Evolutionary conservation across 2,113 vertebrate species (phyloP), one percentile per base, ranked within the genome.

Genomic region (Clinocottus analis): DNA sequence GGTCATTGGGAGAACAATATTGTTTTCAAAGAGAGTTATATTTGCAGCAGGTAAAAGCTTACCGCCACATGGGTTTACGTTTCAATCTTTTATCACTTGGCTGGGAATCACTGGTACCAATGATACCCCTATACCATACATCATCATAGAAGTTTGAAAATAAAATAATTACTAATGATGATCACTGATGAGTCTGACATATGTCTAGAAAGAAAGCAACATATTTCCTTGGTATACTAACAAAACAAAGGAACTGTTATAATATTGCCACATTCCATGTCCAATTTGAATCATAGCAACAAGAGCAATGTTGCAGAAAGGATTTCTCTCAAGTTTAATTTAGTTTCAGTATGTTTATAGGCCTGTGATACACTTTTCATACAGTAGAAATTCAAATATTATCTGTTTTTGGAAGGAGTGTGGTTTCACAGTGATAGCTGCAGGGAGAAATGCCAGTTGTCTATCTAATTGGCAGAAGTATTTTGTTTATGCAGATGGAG

Each of bases 401-500:
- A 63, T 72, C 35, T 56, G 33, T 59, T 63, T 70, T 58, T 73
- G 45, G 79, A 67, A 31, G 67, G 9, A 59, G 70, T 31, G 67
- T 67, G 71, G 60, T 29, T 84, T 80, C 78, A 72, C 74, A 72
- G 62, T 72, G 82, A 85, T 84, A 75, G 77, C 82, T 91, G 75
- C 68, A 71, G 75, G 86, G 77, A 87, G 68, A 83, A 87, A 77
- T 80, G 80, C 75, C 83, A 67, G 45, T 85, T 65, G 75, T 88
- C 83, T 69, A 71, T 91, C 80, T 90, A 80, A 87, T 87, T 91
- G 87, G 85, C 89, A 82, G 80, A 29, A 37, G 73, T 29, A 60
- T 89, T 89, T 84, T 82, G 78, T 90, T 90, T 85, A 87, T 89
- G 79, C 77, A 89, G 85, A 93, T 77, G 72, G 83, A 86, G 68